Evolutionary conservation across 1,140 invertebrate species (phyloP), one percentile per base, ranked within the genome.

Genomic region (Drosophila equinoxialis): DNA sequence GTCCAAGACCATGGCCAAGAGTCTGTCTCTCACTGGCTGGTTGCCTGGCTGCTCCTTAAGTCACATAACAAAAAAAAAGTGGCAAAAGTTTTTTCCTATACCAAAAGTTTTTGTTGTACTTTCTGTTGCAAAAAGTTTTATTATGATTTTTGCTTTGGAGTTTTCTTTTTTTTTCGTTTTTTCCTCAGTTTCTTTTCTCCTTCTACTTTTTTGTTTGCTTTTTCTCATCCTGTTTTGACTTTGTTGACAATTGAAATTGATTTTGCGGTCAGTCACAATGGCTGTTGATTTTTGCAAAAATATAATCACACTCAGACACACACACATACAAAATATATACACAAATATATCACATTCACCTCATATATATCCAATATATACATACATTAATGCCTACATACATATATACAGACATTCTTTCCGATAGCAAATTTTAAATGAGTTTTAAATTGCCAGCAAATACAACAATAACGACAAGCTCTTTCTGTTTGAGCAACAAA

Each of bases 181-280:
- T 26, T 70, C 4, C 3, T 39, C 11, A 3, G 3, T 39, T 39
- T 39, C 37, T 39, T 39, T 13, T 11, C 37, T 11, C 3, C 37
- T 39, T n/a, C 37, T 37, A 37, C 35, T 54, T 42, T 80, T 72
- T 73, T 83, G 59, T 68, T 48, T 61, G 26, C 57, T 57, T 71
- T 74, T 23, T 51, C 45, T 51, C 74, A 70, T 74, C 74, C 71
- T 86, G 68, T 78, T 86, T 86, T 86, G 79, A 87, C 80, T 87
- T 87, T 87, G 83, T 87, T 87, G 83, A 87, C 84, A 87, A 87
- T 87, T 84, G 83, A 87, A 87, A 89, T 87, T 89, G 84, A 87
- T 87, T 87, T 87, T 87, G 83, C 60, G 83, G 83, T 87, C 81
- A 66, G 37, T 68, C 80, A 81, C 79, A 82, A 82, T 82, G 69